These are phyloP conservation scores for Diabrotica balteata DNA, from an alignment of 2,888 invertebrate genomes.

Conservation along the genomic window DNA sequence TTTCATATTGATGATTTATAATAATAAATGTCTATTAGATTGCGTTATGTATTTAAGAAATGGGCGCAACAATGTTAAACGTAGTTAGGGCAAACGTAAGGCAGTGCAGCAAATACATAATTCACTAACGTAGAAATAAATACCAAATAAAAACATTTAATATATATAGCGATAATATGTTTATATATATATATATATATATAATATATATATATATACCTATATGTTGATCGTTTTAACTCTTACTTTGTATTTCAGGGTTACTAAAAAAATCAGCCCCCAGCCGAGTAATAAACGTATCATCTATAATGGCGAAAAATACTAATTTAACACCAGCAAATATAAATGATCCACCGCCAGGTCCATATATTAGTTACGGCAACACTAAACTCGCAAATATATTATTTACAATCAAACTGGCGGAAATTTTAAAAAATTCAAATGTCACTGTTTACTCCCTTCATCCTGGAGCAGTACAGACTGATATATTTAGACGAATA, in stretches of 20 bases:
- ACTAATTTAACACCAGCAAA: conserved; percentile 39
- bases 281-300: conserved; percentile 48
- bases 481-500: conserved; percentile 36
- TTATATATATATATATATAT: no score
- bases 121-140: no score
- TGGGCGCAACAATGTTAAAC: no score
- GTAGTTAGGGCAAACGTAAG: no score
- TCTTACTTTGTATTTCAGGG: conserved; percentile 55
- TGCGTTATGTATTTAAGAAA: no score
- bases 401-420: conserved; percentile 47
- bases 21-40: no score
- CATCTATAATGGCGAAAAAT: conserved; percentile 42
- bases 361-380: conserved; percentile 31
- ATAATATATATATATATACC: no score
- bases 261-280: conserved; percentile 58
- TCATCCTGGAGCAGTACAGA: conserved; percentile 48
- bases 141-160: no score
- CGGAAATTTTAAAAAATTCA: conserved; percentile 41
- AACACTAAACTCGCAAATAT: conserved; percentile 49
- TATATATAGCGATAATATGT: no score
- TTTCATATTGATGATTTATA: no score
- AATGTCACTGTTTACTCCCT: conserved; percentile 45
- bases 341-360: conserved; percentile 34
- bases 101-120: no score
- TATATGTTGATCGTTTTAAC: no score